Evolutionary conservation across 2,797 vertebrate species (phyloP).

Genomic region (Rousettus madagascariensis): DNA sequence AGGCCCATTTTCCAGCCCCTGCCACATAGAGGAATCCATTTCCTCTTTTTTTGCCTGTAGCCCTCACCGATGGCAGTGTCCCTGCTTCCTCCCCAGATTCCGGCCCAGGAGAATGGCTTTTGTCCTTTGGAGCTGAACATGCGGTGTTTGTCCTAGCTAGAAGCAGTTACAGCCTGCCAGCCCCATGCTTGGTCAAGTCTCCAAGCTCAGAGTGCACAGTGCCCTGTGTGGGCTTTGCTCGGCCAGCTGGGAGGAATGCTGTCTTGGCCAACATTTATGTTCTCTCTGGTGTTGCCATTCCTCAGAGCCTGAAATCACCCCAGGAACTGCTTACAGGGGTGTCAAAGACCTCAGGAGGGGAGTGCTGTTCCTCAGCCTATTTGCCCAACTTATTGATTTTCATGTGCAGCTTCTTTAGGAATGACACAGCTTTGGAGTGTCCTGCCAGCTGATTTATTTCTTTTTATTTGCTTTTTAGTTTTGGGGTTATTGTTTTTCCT

Average conservation of each 20-base stretch:
- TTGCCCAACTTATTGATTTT: background rate
- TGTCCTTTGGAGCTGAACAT: background rate
- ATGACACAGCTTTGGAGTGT: background rate
- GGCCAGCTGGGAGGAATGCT: background rate
- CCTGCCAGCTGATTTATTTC: background rate
- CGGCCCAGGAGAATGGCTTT: background rate
- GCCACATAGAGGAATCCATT: accelerated
- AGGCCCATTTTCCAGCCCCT: accelerated
- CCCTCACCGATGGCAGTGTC: background rate
- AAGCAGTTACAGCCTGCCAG: too few relatives aligned
- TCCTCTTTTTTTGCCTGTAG: background rate
- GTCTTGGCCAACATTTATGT: background rate
- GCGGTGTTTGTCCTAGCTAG: background rate
- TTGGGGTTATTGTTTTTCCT: background rate
- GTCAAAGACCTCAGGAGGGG: background rate
- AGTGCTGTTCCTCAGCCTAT: too few relatives aligned
- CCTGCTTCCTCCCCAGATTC: too few relatives aligned
- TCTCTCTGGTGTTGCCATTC: background rate
- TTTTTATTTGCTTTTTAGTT: background rate
- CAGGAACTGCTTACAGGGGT: background rate
- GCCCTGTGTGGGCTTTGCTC: accelerated
- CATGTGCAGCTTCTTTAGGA: background rate
- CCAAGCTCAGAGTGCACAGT: accelerated
- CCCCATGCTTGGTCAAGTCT: background rate
- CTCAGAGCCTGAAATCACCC: background rate